Percentiles rank a stretch among this genome's conserved stretches.
Conservation (phyloP, 1,140 invertebrate species). For the Trichomalopsis sarcophagae region DNA sequence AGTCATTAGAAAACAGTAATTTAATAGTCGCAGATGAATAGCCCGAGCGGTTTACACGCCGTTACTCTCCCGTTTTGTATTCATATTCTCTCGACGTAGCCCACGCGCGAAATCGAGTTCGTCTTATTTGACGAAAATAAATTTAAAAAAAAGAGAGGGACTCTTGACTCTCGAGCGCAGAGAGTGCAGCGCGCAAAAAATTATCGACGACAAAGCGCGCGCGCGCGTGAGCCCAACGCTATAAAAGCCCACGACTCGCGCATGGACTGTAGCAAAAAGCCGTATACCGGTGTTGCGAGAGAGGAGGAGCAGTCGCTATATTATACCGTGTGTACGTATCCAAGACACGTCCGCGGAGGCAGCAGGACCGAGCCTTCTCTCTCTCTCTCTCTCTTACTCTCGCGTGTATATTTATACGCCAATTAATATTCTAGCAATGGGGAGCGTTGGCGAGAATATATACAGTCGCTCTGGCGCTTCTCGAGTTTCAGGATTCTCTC, state of each 20-base stretch:
- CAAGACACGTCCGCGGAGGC: neutral
- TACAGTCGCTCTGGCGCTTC: neutral
- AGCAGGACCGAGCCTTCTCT: neutral
- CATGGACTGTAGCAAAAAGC: neutral
- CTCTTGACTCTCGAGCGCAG: no score
- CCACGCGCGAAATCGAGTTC: no score
- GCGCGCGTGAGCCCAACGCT: neutral
- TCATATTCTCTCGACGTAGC: neutral
- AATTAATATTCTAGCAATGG: conserved; percentile 36
- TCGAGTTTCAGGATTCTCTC: neutral
- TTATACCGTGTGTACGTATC: neutral
- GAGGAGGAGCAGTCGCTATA: neutral
- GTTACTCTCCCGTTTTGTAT: neutral
- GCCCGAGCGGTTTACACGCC: neutral
- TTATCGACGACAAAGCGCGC: neutral
- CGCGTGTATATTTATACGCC: conserved; percentile 12
- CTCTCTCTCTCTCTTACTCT: neutral
- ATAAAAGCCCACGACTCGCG: no score
- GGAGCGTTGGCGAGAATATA: neutral
- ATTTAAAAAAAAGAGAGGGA: neutral
- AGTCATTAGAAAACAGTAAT: conserved; percentile 38
- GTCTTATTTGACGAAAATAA: no score
- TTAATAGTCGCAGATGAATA: conserved; percentile 13
- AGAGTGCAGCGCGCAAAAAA: neutral
- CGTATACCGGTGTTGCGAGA: neutral